These are phyloP conservation scores for Pyxicephalus adspersus DNA, from an alignment of 2,113 vertebrate genomes.

Conservation along the genomic window DNA sequence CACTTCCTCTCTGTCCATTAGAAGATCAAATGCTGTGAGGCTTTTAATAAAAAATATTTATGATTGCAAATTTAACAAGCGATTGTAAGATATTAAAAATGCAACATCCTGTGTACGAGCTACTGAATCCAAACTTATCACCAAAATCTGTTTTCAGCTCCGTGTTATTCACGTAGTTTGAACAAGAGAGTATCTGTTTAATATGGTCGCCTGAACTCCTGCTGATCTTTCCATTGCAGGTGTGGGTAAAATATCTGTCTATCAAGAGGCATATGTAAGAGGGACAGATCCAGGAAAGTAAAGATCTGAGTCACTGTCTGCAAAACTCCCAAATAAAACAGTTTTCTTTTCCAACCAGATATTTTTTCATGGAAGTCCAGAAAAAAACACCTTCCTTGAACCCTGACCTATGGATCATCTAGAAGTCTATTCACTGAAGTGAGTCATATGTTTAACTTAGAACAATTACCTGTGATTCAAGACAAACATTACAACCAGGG, in stretches of 20 bases:
- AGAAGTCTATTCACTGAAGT: slow-evolving; percentile 67
- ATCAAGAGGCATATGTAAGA: slow-evolving; percentile 63
- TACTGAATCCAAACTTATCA: slow-evolving; percentile 62
- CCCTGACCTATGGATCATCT: slow-evolving; percentile 64
- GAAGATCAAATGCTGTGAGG: slow-evolving; percentile 13
- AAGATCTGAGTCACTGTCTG: slow-evolving; percentile 77
- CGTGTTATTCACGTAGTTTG: slow-evolving; percentile 59
- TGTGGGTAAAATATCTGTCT: slow-evolving; percentile 72
- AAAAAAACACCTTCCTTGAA: slow-evolving; percentile 63
- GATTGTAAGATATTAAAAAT: slow-evolving; percentile 44
- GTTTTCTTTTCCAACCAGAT: slow-evolving; percentile 70
- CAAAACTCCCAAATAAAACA: slow-evolving; percentile 75
- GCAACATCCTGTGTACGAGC: slow-evolving; percentile 54
- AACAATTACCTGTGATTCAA: slow-evolving; percentile 80
- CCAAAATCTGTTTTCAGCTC: slow-evolving; percentile 61
- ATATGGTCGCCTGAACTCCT: slow-evolving; percentile 61
- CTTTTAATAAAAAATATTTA: slow-evolving; percentile 37
- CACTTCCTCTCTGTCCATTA: neutral
- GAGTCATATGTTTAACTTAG: slow-evolving; percentile 76
- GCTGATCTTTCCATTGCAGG: slow-evolving; percentile 72
- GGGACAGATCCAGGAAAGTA: slow-evolving; percentile 69
- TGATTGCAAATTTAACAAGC: slow-evolving; percentile 20
- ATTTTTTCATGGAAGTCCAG: slow-evolving; percentile 68
- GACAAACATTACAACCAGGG: slow-evolving; percentile 73
- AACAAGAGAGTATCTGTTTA: slow-evolving; percentile 70